Percentiles rank a stretch among this genome's conserved stretches.
Evolutionary conservation across 2,113 vertebrate genomes (phyloP).

Genomic region (Epinephelus lanceolatus): DNA sequence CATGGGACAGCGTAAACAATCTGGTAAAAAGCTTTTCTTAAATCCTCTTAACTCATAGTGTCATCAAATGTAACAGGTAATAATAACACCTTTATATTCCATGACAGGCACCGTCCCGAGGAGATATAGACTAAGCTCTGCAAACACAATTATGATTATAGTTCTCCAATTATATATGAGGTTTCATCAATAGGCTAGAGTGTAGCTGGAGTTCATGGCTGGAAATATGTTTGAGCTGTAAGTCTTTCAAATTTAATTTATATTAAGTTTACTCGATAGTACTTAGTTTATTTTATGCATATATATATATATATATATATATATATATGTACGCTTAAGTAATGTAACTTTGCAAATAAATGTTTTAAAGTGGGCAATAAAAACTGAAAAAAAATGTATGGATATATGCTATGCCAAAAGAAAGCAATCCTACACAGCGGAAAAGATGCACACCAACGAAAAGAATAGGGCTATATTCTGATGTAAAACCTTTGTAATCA

Average conservation of each 20-base stretch:
- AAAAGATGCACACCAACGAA: too few species aligned
- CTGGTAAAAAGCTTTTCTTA: constrained; percentile 58
- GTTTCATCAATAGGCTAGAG: neutral
- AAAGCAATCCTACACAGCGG: too few species aligned
- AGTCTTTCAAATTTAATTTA: neutral
- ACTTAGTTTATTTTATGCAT: too few species aligned
- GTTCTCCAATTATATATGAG: neutral
- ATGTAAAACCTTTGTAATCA: too few species aligned
- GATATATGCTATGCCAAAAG: too few species aligned
- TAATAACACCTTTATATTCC: neutral
- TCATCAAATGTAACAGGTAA: constrained; percentile 29
- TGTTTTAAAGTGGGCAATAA: too few species aligned
- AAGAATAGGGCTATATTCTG: too few species aligned
- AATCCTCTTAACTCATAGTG: constrained; percentile 64
- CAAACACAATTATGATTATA: neutral
- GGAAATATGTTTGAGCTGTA: neutral
- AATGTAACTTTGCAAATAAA: too few species aligned
- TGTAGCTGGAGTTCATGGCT: neutral
- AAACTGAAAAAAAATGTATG: too few species aligned
- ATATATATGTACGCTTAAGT: too few species aligned
- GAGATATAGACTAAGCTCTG: neutral
- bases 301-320: too few species aligned
- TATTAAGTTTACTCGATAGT: too few species aligned
- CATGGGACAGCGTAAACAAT: constrained; percentile 48
- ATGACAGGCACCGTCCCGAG: neutral